Evolutionary conservation across 1,140 invertebrate genomes (phyloP), one percentile per base, ranked within the genome.

Genomic region (Globodera rostochiensis): DNA sequence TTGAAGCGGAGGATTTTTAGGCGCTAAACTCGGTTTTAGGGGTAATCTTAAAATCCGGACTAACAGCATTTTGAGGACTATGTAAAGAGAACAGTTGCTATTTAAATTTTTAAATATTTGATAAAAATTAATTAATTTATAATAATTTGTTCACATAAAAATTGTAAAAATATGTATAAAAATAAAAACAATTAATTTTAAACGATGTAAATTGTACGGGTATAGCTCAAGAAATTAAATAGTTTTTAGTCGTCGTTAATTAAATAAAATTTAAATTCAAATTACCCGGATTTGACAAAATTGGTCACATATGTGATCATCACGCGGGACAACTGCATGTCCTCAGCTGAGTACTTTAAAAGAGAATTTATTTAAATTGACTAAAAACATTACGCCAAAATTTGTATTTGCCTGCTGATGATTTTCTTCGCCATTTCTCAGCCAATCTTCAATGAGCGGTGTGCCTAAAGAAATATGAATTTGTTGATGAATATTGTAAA

Each of bases 241-340:
- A 25, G n/a, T 25, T 25, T 25, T 25, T 25, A 25, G 1, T 25
- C 25, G 25, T 25, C 3, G 66, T 46, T 25, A 71, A 36, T 82
- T 76, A n/a, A 78, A 75, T 47, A 6, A 70, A 53, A 46, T 46
- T 74, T 25, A 13, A 53, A 13, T 53, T 49, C 19, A 21, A 73
- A 92, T 94, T 92, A 98, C 96, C 97, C 97, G n/a, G 94, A 95
- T 90, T 95, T 94, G 15, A 95, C 95, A 90, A 99, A 99, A 92
- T 98, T 98, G n/a, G 95, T 94, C 91, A 96, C 94, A 89, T 96
- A 97, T 47, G 94, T 93, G 92, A 98, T 97, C 73, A 97, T 94
- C 78, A 94, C 94, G 91, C 97, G 95, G 1, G 95, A 94, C 7
- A 98, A 92, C 74, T 94, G 93, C 76, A 94, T 92, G 92, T 98